Base-by-base conservation (phyloP, 2,113 vertebrate species). In the Spermophilus dauricus region DNA sequence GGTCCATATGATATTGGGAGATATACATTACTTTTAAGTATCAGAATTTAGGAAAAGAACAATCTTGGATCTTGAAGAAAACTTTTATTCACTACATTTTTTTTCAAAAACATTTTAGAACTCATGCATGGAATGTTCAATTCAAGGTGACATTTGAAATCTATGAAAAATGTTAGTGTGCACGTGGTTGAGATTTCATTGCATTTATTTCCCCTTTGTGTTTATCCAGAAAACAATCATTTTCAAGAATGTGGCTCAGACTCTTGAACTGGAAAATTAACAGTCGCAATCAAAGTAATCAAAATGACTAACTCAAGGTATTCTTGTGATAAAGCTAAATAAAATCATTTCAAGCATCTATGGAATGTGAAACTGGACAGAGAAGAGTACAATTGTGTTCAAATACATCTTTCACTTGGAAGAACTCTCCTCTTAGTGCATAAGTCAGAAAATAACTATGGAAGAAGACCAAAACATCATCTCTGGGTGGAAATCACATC, bases 401-500 rank as follows among this genome's bases (percentile, higher is more conserved):
- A 83, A 69, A 63, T 24, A 72, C 61, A 76, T 67, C 34, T 76
- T 89, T 88, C 39, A 30, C 26, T 76, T 85, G 32, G 67, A 84
- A 97, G 95, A 78, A 69, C 5, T 80, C 61, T 73, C 42, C 14
- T 3, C 8, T 95, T 95, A 30, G 20, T 51, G 3, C 5, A 92
- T 39, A 37, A 81, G 39, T 81, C 28, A 89, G 42, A 86, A 94
- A 94, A 72, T 45, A 63, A 88, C 24, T 9, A 14, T 56, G 83
- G 9, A 82, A 86, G 45, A 91, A 61, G 14, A 45, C 92, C 48
- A 42, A 91, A 91, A 77, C 18, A 80, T 94, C 2, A n/a, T 22
- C 73, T 86, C 72, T 42, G 63, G 73, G 86, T 96, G 96, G 95
- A 94, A 91, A 53, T 39, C 13, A 89, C 8, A 95, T 86, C 26